Conservation (phyloP, 1,140 invertebrate species). For the Pseudomyrmex pallidus region DNA sequence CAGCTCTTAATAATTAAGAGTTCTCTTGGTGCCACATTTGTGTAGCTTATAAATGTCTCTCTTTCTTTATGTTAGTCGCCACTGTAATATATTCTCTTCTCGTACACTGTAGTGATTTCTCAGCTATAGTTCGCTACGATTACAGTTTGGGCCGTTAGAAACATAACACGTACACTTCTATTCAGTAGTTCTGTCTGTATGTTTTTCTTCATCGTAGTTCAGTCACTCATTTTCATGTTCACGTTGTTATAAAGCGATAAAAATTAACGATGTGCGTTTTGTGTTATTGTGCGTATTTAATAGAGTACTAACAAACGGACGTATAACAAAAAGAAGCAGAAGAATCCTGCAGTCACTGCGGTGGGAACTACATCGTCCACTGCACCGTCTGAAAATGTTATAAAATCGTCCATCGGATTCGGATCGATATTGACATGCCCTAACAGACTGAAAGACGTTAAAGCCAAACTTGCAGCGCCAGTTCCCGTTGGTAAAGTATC, state of each 20-base stretch:
- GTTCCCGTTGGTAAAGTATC: constrained; percentile 80
- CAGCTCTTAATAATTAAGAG: too few species aligned
- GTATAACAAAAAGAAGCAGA: constrained; percentile 81
- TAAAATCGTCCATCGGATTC: constrained; percentile 73
- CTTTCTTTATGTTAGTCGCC: neutral
- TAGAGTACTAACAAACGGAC: constrained; percentile 75
- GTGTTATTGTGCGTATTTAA: neutral
- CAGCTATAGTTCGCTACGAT: neutral
- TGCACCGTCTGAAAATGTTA: constrained; percentile 69
- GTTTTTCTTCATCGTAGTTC: neutral
- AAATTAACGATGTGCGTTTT: constrained; percentile 15
- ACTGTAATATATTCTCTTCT: constrained; percentile 21
- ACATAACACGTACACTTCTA: neutral
- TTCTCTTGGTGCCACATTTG: too few species aligned
- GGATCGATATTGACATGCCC: constrained; percentile 83
- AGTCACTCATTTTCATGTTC: constrained; percentile 13
- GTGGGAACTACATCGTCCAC: constrained; percentile 67
- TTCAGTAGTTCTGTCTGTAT: constrained; percentile 15
- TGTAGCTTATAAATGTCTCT: neutral
- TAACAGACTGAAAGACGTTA: constrained; percentile 83
- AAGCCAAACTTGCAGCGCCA: constrained; percentile 83
- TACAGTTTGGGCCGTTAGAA: neutral
- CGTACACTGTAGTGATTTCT: neutral
- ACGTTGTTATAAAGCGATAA: neutral
- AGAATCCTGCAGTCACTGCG: constrained; percentile 64